Evolutionary conservation across 1,140 invertebrate genomes (phyloP), one percentile per base, ranked within the genome.

Genomic region (Lanistes nyassanus): DNA sequence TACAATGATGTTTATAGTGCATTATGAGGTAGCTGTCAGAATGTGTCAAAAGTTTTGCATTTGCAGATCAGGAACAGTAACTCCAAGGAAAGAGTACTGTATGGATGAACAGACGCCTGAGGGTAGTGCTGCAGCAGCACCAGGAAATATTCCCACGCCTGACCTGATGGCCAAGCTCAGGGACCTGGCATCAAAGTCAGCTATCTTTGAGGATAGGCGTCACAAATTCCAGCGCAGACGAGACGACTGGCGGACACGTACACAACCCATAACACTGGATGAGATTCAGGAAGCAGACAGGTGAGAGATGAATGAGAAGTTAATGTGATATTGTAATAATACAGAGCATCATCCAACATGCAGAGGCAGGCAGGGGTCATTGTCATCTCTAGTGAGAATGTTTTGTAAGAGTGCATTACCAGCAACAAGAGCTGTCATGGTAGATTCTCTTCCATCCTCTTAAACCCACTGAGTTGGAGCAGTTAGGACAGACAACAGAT

Each of bases 251-350:
- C 76, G 84, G 9, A 75, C 79, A 7, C 71, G 81, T n/a, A 86
- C 84, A 26, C 83, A 82, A 58, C 84, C 84, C 55, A 79, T 86
- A 7, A 86, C 84, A 0, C 31, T 78, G 21, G 83, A 86, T 58
- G 84, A 86, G 74, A 79, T 86, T 21, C 73, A 82, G 37, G 81
- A 81, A 36, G 84, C 84, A 23, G 84, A 83, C 76, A 81, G 80
- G 84, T 86, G 74, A 68, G 74, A 72, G 34, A 36, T 21, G 9
- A 29, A 16, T 47, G 42, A 47, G 19, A 16, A 16, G 42, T n/a
- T n/a, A n/a, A n/a, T n/a, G n/a, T n/a, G n/a, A n/a, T n/a, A n/a
- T n/a, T n/a, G n/a, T n/a, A n/a, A n/a, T n/a, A n/a, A n/a, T n/a
- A n/a, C n/a, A n/a, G n/a, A n/a, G n/a, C n/a, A n/a, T n/a, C n/a